Evolutionary conservation across 2,797 vertebrate species (phyloP).

Genomic region (Anguilla marmorata): DNA sequence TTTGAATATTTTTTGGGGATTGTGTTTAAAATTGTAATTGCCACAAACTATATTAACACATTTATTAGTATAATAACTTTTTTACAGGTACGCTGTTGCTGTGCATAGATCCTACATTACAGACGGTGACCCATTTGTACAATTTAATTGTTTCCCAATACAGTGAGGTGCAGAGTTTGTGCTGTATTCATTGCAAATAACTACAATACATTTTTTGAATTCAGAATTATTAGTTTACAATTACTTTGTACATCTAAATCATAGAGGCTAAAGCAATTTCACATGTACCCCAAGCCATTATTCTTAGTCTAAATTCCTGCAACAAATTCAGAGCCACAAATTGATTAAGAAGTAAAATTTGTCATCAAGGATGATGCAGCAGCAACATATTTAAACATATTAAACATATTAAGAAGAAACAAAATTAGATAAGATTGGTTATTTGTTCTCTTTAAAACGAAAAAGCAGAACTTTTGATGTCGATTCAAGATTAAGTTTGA

Average conservation of each 20-base stretch:
- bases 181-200: neutral
- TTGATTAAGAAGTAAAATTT: neutral
- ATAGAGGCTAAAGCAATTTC: neutral
- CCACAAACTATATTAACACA: neutral
- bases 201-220: neutral
- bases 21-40: neutral
- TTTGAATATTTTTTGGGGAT: neutral
- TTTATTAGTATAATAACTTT: neutral
- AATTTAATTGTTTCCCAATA: neutral
- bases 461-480: constrained; percentile 5
- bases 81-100: neutral
- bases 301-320: neutral
- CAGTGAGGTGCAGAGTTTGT: too few species aligned
- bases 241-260: too few species aligned
- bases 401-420: neutral
- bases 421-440: neutral
- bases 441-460: constrained; percentile 20
- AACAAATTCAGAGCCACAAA: neutral
- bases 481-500: constrained; percentile 17
- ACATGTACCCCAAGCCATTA: neutral
- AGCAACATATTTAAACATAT: neutral
- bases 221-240: neutral
- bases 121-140: neutral
- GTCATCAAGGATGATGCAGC: neutral
- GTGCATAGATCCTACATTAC: neutral